phyloP scores from a whole-genome alignment of 1,140 invertebrate genomes.

The Acromyrmex charruanus region DNA sequence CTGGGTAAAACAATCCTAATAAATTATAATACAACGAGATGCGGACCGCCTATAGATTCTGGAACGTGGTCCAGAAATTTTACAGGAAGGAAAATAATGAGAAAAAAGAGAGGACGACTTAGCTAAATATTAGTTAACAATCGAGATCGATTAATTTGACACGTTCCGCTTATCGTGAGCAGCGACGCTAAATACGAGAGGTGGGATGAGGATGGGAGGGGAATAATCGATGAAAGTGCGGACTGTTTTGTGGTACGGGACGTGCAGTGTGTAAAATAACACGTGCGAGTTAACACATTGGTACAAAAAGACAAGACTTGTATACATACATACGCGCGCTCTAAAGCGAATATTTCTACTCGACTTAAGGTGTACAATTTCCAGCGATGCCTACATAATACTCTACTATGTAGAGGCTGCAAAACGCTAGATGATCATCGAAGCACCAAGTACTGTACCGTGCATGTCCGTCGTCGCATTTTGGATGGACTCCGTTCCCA shows the following conservation, averaged over 20 bases:
- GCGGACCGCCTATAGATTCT: conserved; percentile 3
- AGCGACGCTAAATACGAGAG: conserved; percentile 40
- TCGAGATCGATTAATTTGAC: conserved; percentile 68
- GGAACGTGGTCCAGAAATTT: conserved; percentile 69
- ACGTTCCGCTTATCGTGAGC: conserved; percentile 52
- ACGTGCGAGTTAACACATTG: conserved; percentile 75
- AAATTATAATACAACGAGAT: conserved; percentile 74
- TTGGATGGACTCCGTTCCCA: conserved; percentile 73
- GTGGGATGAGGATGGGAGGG: conserved; percentile 1
- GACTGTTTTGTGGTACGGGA: conserved; percentile 52
- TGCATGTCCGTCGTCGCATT: conserved; percentile 72
- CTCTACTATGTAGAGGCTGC: conserved; percentile 80
- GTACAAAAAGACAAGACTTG: conserved; percentile 78
- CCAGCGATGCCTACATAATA: conserved; percentile 77
- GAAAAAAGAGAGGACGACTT: conserved; percentile 22
- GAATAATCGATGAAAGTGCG: conserved; percentile 47
- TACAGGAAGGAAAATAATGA: conserved; percentile 65
- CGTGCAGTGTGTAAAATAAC: conserved; percentile 78
- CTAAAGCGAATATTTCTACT: conserved; percentile 76
- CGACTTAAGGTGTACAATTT: conserved; percentile 74
- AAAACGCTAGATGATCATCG: conserved; percentile 73
- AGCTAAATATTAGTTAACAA: conserved; percentile 72
- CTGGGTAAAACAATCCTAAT: conserved; percentile 78
- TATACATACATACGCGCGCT: conserved; percentile 73
- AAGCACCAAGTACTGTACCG: conserved; percentile 69